A percentile compares a stretch with the other conserved stretches of the same genome.
phyloP scores from a whole-genome alignment of 2,797 vertebrate genomes.

The Halcyon badia region DNA sequence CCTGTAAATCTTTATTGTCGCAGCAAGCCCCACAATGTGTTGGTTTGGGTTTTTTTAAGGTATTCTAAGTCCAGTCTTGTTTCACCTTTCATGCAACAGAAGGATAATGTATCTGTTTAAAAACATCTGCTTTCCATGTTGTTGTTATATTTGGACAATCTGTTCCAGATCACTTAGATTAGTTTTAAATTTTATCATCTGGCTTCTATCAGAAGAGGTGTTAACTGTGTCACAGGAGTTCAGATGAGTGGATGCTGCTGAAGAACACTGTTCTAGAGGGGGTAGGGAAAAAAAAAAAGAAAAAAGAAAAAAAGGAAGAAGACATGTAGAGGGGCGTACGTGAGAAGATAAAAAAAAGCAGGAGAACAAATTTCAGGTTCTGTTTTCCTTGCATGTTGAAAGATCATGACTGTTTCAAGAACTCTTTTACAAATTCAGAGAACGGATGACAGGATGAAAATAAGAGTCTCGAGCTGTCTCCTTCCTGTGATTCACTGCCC shows the following conservation, averaged over 20 bases:
- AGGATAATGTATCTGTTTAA: neutral
- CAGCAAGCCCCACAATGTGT: neutral
- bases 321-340: rapidly evolving
- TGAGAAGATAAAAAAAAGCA: rapidly evolving
- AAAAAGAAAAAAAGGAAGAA: neutral
- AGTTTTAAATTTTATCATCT: neutral
- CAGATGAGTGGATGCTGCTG: neutral
- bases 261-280: neutral
- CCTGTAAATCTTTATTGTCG: neutral
- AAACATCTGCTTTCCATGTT: neutral
- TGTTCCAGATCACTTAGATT: neutral
- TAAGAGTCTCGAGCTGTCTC: neutral
- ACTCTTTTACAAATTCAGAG: neutral
- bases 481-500: neutral
- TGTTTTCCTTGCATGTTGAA: neutral
- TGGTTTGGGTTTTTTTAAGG: neutral
- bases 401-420: neutral
- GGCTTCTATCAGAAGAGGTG: neutral
- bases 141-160: neutral
- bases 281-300: rapidly evolving
- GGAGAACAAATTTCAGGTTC: neutral
- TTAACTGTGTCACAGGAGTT: neutral
- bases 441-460: neutral
- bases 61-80: neutral
- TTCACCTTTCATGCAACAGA: neutral